A percentile compares a stretch with the other conserved stretches of the same genome.
Evolutionary conservation across 2,888 invertebrate species (phyloP).

Genomic region (Polia nebulosa): DNA sequence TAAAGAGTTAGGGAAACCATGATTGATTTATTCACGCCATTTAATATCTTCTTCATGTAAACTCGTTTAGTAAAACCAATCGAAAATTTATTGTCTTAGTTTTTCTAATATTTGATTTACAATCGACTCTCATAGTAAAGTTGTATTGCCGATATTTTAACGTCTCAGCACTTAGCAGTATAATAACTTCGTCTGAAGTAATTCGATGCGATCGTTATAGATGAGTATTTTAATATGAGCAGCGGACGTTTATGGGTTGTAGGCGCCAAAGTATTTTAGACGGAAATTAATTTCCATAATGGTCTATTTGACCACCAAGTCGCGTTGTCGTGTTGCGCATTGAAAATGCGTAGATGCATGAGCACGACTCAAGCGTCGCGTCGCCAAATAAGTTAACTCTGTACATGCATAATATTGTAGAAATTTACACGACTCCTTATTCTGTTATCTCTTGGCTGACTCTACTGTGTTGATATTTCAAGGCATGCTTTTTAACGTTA

Average conservation of each 20-base stretch:
- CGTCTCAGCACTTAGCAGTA: slow-evolving; percentile 40
- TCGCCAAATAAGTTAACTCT: slow-evolving; percentile 66
- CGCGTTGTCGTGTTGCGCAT: slow-evolving; percentile 63
- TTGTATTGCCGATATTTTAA: slow-evolving; percentile 46
- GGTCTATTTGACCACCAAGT: slow-evolving; percentile 63
- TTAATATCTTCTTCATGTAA: slow-evolving; percentile 61
- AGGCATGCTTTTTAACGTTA: slow-evolving; percentile 55
- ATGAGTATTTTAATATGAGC: slow-evolving; percentile 60
- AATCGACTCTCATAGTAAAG: slow-evolving; percentile 23
- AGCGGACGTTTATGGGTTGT: slow-evolving; percentile 58
- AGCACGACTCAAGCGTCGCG: slow-evolving; percentile 55
- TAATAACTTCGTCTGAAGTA: slow-evolving; percentile 47
- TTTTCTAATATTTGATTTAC: slow-evolving; percentile 55
- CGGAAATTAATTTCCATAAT: slow-evolving; percentile 74
- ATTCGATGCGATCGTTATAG: slow-evolving; percentile 57
- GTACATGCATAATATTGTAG: slow-evolving; percentile 63
- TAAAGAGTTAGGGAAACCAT: slow-evolving; percentile 79
- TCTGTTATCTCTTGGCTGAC: slow-evolving; percentile 58
- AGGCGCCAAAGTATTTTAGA: slow-evolving; percentile 66
- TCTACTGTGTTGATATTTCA: slow-evolving; percentile 61
- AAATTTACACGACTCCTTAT: slow-evolving; percentile 56
- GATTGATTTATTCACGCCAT: slow-evolving; percentile 75
- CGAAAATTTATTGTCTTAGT: slow-evolving; percentile 58
- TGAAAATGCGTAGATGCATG: slow-evolving; percentile 63
- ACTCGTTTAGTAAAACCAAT: slow-evolving; percentile 59